These are phyloP conservation scores for Rissa tridactyla DNA, from an alignment of 2,113 vertebrate species.

Conservation along the genomic window DNA sequence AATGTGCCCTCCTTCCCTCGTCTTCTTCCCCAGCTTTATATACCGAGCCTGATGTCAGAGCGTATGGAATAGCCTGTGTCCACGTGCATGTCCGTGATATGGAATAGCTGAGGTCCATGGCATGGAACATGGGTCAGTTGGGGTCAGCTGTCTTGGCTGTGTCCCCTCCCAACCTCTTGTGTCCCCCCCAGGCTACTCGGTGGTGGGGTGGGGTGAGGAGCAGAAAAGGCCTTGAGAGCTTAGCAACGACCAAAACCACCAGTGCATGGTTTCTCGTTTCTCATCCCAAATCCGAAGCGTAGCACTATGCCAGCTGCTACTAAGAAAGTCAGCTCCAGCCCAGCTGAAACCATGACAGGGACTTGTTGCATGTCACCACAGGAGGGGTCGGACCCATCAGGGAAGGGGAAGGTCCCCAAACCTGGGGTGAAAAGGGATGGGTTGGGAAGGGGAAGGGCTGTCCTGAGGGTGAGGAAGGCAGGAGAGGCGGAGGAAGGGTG, in stretches of 20 bases:
- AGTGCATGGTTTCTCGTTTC: not conserved
- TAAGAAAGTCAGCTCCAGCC: not conserved
- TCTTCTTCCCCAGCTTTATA: not conserved
- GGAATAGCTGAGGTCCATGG: not conserved
- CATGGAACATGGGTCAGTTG: not conserved
- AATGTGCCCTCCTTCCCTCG: not conserved
- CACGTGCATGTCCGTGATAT: not conserved
- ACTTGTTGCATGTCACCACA: rapidly evolving
- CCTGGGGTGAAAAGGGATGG: not conserved
- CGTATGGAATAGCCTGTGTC: not conserved
- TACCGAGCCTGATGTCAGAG: not conserved
- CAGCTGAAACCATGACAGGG: not conserved
- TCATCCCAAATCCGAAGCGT: not conserved
- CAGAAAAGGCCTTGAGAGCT: not conserved
- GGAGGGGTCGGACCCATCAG: not conserved
- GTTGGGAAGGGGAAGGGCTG: not conserved
- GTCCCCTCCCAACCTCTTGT: not conserved
- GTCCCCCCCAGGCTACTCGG: not conserved
- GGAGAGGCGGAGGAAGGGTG: not conserved
- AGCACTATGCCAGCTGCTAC: not conserved
- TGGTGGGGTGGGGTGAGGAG: not conserved
- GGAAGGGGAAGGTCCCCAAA: not conserved
- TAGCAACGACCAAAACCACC: not conserved
- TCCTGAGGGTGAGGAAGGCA: not conserved
- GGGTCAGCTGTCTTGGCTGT: not conserved